Conservation (phyloP, 2,888 invertebrate species). For the Meloe dianella region DNA sequence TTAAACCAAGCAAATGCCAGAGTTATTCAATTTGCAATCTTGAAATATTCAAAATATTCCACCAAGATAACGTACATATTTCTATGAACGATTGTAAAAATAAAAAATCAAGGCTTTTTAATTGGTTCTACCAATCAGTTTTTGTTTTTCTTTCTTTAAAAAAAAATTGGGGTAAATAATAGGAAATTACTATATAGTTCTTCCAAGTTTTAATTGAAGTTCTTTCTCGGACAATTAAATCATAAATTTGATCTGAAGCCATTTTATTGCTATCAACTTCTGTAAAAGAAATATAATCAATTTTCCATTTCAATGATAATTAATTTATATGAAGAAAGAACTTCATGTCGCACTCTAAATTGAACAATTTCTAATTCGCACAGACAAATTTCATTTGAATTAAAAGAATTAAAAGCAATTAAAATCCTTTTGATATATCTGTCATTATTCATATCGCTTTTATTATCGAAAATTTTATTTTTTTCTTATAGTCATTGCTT, state of each 20-base stretch:
- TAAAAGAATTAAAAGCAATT: not conserved
- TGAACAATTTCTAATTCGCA: too few relatives aligned
- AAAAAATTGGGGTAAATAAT: not conserved
- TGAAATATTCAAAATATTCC: not conserved
- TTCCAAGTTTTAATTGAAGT: not conserved
- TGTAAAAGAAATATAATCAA: not conserved
- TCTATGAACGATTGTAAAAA: not conserved
- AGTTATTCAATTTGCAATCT: not conserved
- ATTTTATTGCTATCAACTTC: not conserved
- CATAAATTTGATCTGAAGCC: not conserved
- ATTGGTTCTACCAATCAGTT: not conserved
- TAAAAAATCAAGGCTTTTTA: not conserved
- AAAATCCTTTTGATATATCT: not conserved
- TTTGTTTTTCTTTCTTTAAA: not conserved
- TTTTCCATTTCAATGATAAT: not conserved
- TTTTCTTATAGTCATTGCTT: not conserved
- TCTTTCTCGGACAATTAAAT: not conserved
- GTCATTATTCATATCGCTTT: not conserved
- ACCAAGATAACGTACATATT: conserved; percentile 3
- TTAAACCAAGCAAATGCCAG: not conserved
- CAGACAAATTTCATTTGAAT: not conserved
- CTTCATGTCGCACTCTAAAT: not conserved
- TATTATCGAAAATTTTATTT: not conserved
- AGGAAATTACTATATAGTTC: not conserved
- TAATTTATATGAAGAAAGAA: not conserved